Base-by-base conservation (phyloP, 1,140 invertebrate species). In the Drosophila burlai region DNA sequence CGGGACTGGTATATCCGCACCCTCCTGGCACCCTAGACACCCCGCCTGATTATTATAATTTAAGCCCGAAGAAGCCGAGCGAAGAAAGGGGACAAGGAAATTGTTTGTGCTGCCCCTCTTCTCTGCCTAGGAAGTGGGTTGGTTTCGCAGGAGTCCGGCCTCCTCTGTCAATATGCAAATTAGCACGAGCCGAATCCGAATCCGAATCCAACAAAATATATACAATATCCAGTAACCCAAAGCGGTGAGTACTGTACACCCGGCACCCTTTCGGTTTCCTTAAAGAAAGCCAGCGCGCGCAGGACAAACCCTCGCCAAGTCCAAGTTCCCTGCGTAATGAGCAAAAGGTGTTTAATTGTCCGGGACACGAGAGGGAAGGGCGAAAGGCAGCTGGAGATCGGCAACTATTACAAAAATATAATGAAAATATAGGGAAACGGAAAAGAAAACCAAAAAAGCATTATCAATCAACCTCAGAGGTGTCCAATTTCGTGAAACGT, bases 321-420 rank as follows among this genome's bases (percentile, higher is more conserved):
- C 63, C 63, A 65, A 34, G 24, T 29, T 11, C 34, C 24, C 55
- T 24, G 52, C 49, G 68, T 89, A 89, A 89, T 89, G 74, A 84
- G 81, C 78, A 76, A 79, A 66, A 85, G 85, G 84, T 90, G 85
- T 89, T 89, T 89, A 85, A 89, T 89, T 89, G 81, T 90, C 66
- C 63, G 55, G 29, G 67, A 36, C 42, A 59, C 21, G 13, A 11
- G 34, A 36, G 11, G 11, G 13, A 7, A n/a, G 40, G 6, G 38
- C 63, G 24, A 61, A 24, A 31, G 38, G 65, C 67, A 61, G 66
- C 54, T 81, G 55, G 63, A 57, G 15, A 40, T 21, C 49, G 40
- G 26, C 42, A 54, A 68, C 21, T 31, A 45, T 11, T 16, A 52
- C 46, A 29, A 26, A n/a, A 50, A 18, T 13, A 21, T 1, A 15